Conservation (phyloP, 2,797 vertebrate genomes). For the Phoeniculus purpureus region DNA sequence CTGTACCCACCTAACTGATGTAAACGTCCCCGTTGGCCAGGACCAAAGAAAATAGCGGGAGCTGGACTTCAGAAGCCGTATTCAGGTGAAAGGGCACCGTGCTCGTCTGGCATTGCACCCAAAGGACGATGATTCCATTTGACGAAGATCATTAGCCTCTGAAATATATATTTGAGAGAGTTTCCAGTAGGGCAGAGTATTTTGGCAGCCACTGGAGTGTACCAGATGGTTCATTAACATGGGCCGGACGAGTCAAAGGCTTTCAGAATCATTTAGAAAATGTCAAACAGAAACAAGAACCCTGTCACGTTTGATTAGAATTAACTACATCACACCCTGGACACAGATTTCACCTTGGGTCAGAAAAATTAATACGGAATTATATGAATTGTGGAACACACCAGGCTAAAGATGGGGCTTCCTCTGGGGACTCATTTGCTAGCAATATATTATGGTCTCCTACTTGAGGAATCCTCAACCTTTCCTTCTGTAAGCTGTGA, state of each 20-base stretch:
- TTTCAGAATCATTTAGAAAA: conserved; percentile 85
- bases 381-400: conserved; percentile 83
- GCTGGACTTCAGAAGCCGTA: conserved; percentile 69
- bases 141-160: conserved; percentile 91
- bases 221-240: conserved; percentile 91
- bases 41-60: not conserved
- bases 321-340: conserved; percentile 83
- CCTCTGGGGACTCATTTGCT: conserved; percentile 85
- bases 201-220: conserved; percentile 83
- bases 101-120: conserved; percentile 67
- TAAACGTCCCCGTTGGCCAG: not conserved
- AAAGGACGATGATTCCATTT: conserved; percentile 88
- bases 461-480: conserved; percentile 77
- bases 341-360: conserved; percentile 91
- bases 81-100: conserved; percentile 84
- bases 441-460: conserved; percentile 80
- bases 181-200: conserved; percentile 75
- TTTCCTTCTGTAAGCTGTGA: conserved; percentile 75
- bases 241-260: conserved; percentile 82
- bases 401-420: conserved; percentile 85
- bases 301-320: conserved; percentile 89
- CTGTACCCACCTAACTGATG: not conserved
- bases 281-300: conserved; percentile 88
- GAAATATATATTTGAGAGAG: conserved; percentile 85
- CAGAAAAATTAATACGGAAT: conserved; percentile 97